Conservation (phyloP, 2,888 invertebrate species). For the Nomada fabriciana region DNA sequence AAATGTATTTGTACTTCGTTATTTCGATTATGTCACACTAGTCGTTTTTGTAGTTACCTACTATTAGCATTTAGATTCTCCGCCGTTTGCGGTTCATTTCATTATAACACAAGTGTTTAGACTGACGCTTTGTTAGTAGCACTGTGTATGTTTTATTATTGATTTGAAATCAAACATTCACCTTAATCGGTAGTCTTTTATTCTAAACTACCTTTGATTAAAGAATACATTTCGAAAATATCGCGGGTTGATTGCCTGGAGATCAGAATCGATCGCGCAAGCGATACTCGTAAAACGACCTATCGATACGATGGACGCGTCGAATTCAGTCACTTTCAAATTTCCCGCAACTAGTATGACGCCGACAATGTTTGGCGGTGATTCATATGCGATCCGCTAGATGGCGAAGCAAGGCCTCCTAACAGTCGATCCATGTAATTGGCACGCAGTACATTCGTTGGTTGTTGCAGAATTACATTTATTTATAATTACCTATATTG, state of each 20-base stretch:
- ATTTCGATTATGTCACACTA: constrained; percentile 13
- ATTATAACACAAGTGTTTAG: constrained; percentile 1
- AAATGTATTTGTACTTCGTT: constrained; percentile 9
- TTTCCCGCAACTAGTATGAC: constrained; percentile 12
- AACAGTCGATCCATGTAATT: not conserved
- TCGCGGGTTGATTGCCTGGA: too few relatives aligned
- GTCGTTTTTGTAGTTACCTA: constrained; percentile 23
- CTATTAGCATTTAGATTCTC: constrained; percentile 9
- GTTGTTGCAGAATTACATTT: not conserved
- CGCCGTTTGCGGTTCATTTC: not conserved
- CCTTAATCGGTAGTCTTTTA: not conserved
- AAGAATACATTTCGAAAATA: too few relatives aligned
- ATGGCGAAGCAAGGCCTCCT: constrained; percentile 28
- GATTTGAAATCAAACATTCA: constrained; percentile 37
- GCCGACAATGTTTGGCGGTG: constrained; percentile 24
- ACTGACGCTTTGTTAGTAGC: constrained; percentile 3
- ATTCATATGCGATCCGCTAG: not conserved
- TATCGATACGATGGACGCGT: not conserved
- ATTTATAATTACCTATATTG: not conserved
- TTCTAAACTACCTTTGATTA: too few relatives aligned
- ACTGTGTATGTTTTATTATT: constrained; percentile 27
- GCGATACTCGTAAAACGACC: too few relatives aligned
- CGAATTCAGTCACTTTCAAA: constrained; percentile 13
- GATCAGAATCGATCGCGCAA: too few relatives aligned
- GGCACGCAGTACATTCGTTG: constrained; percentile 4